These are phyloP conservation scores for Ricordea florida DNA, from an alignment of 92 coral and sea anemone species.

Conservation along the genomic window DNA sequence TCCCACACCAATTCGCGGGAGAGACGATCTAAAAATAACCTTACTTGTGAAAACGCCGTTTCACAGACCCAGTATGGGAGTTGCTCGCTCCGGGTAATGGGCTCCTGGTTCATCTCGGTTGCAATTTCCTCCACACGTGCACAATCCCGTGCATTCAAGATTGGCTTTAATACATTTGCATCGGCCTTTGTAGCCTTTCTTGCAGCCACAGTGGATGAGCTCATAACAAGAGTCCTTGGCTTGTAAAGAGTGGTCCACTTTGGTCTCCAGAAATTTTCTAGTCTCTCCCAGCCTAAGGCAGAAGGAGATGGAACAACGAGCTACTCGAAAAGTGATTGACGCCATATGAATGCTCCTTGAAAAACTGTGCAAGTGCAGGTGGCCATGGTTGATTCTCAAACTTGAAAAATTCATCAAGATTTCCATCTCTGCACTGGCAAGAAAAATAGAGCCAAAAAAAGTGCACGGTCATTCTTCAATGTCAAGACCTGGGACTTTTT, in stretches of 20 bases:
- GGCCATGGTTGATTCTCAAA: too few relatives aligned
- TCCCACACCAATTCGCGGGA: too few relatives aligned
- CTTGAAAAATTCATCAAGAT: too few relatives aligned
- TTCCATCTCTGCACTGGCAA: neutral
- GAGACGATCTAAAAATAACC: too few relatives aligned
- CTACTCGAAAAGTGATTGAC: neutral
- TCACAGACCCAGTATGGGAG: too few relatives aligned
- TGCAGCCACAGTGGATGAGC: conserved; percentile 32
- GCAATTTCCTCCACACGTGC: conserved; percentile 30
- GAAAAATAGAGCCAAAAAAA: neutral
- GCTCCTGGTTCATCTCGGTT: too few relatives aligned
- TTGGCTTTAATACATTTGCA: conserved; percentile 35
- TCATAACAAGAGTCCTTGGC: too few relatives aligned
- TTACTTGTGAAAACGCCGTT: too few relatives aligned
- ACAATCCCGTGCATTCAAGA: conserved; percentile 29
- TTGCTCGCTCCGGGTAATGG: too few relatives aligned
- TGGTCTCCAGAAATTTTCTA: too few relatives aligned
- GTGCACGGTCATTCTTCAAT: neutral
- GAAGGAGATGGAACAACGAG: neutral
- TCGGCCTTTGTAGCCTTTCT: conserved; percentile 23
- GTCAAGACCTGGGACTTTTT: conserved; percentile 12
- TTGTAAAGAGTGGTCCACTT: too few relatives aligned
- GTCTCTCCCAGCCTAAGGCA: neutral
- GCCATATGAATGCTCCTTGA: neutral
- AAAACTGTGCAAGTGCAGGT: neutral